These are phyloP conservation scores for Oligia strigilis DNA, from an alignment of 2,888 invertebrate genomes.

Conservation along the genomic window DNA sequence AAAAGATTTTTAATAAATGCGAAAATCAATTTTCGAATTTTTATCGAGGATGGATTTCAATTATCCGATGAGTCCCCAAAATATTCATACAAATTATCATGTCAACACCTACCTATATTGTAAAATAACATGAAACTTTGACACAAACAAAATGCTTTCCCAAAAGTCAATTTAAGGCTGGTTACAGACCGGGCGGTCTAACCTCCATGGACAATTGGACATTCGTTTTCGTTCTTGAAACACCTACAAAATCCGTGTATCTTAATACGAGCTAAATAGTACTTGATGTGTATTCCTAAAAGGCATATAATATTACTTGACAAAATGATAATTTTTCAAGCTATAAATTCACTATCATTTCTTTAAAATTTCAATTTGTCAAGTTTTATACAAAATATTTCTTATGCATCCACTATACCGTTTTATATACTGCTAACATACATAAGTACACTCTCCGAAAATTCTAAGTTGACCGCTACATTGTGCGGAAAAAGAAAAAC, in stretches of 20 bases:
- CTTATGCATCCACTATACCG: constrained; percentile 60
- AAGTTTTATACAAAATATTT: constrained; percentile 25
- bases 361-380: constrained; percentile 3
- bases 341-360: background rate
- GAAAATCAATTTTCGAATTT: background rate
- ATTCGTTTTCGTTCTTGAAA: background rate
- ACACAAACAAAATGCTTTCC: constrained; percentile 8
- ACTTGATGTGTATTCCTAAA: background rate
- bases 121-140: background rate
- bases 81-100: background rate
- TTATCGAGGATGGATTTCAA: background rate
- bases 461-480: constrained; percentile 63
- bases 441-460: constrained; percentile 62
- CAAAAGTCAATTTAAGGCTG: background rate
- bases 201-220: too few species aligned
- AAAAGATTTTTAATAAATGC: background rate
- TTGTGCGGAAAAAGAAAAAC: constrained; percentile 17
- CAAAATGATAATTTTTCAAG: background rate
- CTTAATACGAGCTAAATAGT: background rate
- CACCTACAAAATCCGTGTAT: too few species aligned
- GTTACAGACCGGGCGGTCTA: background rate
- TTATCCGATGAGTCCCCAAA: background rate
- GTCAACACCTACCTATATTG: background rate
- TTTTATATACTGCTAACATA: constrained; percentile 64
- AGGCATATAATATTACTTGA: background rate